These are phyloP conservation scores for Tachysurus vachellii DNA, from an alignment of 2,113 vertebrate genomes.

Conservation along the genomic window DNA sequence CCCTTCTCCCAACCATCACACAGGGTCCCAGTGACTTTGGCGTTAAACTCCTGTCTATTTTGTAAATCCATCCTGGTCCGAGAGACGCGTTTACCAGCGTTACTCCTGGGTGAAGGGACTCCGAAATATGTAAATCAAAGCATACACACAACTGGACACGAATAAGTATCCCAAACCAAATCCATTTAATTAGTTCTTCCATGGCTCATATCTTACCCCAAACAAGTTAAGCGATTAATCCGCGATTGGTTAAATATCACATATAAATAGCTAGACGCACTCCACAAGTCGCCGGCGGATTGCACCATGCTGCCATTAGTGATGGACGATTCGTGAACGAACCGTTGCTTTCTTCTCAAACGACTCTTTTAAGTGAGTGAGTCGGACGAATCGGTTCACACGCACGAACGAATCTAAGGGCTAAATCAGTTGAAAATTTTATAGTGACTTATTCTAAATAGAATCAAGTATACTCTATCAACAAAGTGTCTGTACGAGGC, in stretches of 20 bases:
- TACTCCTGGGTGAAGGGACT: constrained; percentile 47
- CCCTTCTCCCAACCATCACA: constrained; percentile 47
- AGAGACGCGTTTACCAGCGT: constrained; percentile 65
- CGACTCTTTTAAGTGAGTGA: constrained; percentile 22
- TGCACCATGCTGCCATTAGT: constrained; percentile 22
- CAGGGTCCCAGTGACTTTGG: constrained; percentile 39
- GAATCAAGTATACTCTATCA: neutral
- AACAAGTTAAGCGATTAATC: constrained; percentile 12
- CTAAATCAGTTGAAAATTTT: neutral
- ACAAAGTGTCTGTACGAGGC: neutral
- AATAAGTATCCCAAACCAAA: constrained; percentile 55
- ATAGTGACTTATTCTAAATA: neutral
- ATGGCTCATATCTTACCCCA: constrained; percentile 50
- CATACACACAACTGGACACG: constrained; percentile 52
- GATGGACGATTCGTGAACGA: constrained; percentile 5
- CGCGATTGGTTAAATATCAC: neutral
- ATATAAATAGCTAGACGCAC: neutral
- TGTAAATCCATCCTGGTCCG: constrained; percentile 65
- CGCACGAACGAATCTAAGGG: neutral
- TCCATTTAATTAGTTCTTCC: constrained; percentile 54
- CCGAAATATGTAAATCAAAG: constrained; percentile 63
- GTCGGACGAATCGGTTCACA: neutral
- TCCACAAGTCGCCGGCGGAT: constrained; percentile 5
- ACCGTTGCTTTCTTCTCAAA: constrained; percentile 6
- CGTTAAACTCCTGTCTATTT: constrained; percentile 54